Percentiles rank a stretch among this genome's conserved stretches.
phyloP scores from a whole-genome alignment of 2,113 vertebrate species.

The Xenus cinereus region DNA sequence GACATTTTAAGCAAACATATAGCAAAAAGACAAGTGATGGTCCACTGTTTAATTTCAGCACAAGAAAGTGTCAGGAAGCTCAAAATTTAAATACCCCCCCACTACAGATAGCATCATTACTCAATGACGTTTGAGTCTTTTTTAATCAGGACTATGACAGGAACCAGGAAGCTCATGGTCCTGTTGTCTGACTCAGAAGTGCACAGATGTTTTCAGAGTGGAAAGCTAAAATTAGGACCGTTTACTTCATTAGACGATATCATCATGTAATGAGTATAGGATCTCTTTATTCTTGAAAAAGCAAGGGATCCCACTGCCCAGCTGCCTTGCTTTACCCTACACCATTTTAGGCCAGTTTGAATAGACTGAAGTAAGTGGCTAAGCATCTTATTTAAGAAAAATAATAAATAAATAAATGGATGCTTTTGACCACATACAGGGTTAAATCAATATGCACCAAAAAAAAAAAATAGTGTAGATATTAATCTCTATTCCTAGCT shows the following conservation, averaged over 20 bases:
- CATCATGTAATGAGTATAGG: background rate
- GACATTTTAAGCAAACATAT: background rate
- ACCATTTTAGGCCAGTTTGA: background rate
- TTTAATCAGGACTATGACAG: slow-evolving; percentile 18
- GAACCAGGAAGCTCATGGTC: slow-evolving; percentile 36
- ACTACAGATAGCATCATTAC: background rate
- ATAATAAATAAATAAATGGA: background rate
- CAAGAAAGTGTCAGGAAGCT: background rate
- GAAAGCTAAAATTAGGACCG: slow-evolving; percentile 38
- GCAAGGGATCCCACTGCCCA: background rate
- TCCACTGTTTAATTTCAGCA: background rate
- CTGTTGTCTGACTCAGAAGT: slow-evolving; percentile 30
- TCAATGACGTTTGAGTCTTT: background rate
- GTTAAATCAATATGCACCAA: background rate
- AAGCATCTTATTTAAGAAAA: background rate
- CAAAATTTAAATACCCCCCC: background rate
- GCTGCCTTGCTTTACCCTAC: background rate
- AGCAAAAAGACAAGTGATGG: background rate
- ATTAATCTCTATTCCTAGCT: background rate
- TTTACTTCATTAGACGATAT: background rate
- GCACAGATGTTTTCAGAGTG: slow-evolving; percentile 27
- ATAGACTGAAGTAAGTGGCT: background rate
- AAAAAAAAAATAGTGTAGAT: background rate
- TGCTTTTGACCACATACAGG: background rate
- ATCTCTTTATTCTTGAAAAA: background rate